Evolutionary conservation across 2,888 invertebrate species (phyloP).

Genomic region (Hybos culiciformis): DNA sequence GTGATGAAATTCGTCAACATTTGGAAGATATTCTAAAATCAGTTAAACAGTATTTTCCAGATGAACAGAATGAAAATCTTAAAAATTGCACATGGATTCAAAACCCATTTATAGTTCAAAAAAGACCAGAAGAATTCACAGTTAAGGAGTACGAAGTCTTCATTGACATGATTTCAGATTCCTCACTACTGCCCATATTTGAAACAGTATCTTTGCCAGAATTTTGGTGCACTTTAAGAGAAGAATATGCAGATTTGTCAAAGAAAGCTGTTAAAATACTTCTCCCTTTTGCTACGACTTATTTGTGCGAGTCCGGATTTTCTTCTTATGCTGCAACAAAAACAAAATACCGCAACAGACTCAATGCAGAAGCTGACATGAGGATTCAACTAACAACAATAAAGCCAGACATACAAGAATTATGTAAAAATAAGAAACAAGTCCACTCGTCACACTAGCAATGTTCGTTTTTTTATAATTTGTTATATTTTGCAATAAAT

Average conservation of each 20-base stretch:
- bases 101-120: not conserved
- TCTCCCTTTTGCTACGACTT: not conserved
- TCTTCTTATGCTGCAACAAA: slow-evolving; percentile 3
- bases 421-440: not conserved
- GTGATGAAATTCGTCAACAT: not conserved
- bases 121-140: not conserved
- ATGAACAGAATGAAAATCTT: not conserved
- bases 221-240: not conserved
- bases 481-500: no score
- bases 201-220: not conserved
- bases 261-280: slow-evolving; percentile 1
- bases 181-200: not conserved
- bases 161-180: not conserved
- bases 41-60: not conserved
- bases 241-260: slow-evolving; percentile 1
- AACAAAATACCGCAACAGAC: slow-evolving; percentile 2
- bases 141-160: not conserved
- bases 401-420: not conserved
- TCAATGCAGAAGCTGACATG: not conserved
- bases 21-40: not conserved
- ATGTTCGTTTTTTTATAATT: not conserved
- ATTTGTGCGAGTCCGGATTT: slow-evolving; percentile 2
- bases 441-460: not conserved
- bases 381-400: not conserved
- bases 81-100: not conserved